Base-by-base conservation (phyloP, 2,888 invertebrate genomes). In the Eudasyphora cyanicolor region DNA sequence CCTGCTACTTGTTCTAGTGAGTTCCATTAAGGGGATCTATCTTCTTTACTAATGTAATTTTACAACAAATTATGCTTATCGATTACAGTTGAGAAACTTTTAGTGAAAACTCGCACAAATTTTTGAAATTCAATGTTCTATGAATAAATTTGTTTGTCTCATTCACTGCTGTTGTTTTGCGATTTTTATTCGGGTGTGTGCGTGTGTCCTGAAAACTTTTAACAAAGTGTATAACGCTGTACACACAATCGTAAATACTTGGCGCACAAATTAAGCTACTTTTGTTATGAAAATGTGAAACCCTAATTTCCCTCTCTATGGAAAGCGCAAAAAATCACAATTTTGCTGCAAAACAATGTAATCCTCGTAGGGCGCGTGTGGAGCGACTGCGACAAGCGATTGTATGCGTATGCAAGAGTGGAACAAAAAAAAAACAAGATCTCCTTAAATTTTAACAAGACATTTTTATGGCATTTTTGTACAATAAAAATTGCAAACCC, bases 401-500 rank as follows among this genome's bases (percentile, higher is more conserved):
- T n/a, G 6, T 7, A 14, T n/a, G 45, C 4, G n/a, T 45, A n/a
- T 2, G n/a, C n/a, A n/a, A 2, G n/a, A n/a, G n/a, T 2, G 21
- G 10, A 35, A 35, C 35, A 35, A 21, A 8, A 17, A 64, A 64
- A 64, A 64, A 42, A 21, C 67, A 67, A 67, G 38, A 42, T 67
- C 67, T 42, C 38, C 67, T 67, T 67, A 67, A 67, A 67, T 67
- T 67, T 67, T 21, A 67, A 67, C 67, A 42, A 67, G 67, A 67
- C 67, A 67, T 38, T 67, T 67, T 67, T 67, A 67, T 67, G 67
- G 38, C 67, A 67, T 42, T 67, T 42, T 42, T 38, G 42, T 24
- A 67, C 38, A 67, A 67, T 67, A 67, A 67, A 69, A 70, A 78
- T 70, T 76, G 60, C 38, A 70, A 70, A 32, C 60, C 75, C 51